Base-by-base conservation (phyloP, 2,888 invertebrate genomes). In the Philaethria dido region DNA sequence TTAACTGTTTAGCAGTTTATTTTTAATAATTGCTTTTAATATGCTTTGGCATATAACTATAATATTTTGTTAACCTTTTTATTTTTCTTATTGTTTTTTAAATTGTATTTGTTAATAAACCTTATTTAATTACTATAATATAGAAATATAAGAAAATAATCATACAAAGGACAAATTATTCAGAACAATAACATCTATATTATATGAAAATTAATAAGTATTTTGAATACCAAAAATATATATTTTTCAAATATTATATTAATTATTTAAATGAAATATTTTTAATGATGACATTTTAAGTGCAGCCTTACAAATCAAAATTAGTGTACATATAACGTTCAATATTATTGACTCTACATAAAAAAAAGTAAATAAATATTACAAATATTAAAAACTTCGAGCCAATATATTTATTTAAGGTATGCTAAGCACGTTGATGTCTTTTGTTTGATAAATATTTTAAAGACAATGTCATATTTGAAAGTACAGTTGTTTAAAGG, bases 371-470 rank as follows among this genome's bases (percentile, higher is more conserved):
- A n/a, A 54, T 11, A 20, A 57, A 6, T 6, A 20, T 50, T 18
- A 18, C n/a, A 14, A 33, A 63, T 22, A 62, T 29, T 11, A 14
- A 16, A 33, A 60, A 36, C 14, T 45, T n/a, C 44, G 18, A 62
- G 22, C 25, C 65, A 54, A 22, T 62, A 63, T 66, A 69, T 72
- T 73, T 66, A 69, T 72, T 73, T 72, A 73, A 73, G 64, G 42
- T n/a, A 70, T 42, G 11, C 22, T 39, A 71, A 70, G 75, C 77
- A 80, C 83, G 84, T 84, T 84, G 83, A 84, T 79, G 81, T 83
- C 83, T 83, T 84, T 83, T 80, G 78, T 79, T 84, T 77, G 80
- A 77, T 69, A 72, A 70, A 55, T 64, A 65, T 60, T 71, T 70
- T 69, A 66, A 70, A 64, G 74, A 71, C 69, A 67, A 47, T 59